These are phyloP conservation scores for Nasonia giraulti DNA, from an alignment of 1,140 invertebrate species.

Conservation along the genomic window DNA sequence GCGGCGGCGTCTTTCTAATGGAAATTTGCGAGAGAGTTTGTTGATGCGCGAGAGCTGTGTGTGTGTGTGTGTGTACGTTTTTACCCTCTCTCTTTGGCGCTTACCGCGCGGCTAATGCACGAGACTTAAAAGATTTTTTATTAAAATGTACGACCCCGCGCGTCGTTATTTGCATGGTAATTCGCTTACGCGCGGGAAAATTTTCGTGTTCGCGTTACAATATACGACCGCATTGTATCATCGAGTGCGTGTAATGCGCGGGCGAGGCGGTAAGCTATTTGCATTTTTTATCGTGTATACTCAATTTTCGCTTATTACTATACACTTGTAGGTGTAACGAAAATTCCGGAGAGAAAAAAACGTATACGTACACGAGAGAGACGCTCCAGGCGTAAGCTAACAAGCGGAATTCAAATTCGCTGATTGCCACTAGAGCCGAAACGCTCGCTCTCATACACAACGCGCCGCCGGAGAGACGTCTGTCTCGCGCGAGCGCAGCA, in stretches of 20 bases:
- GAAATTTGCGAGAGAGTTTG: neutral
- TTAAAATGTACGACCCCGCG: neutral
- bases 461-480: no score
- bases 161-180: neutral
- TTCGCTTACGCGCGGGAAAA: neutral
- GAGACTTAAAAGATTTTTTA: neutral
- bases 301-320: no score
- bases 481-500: no score
- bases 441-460: neutral
- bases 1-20: neutral
- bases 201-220: no score
- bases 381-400: neutral
- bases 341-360: no score
- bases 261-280: no score
- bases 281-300: no score
- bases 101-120: neutral
- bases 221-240: neutral
- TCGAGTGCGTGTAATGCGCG: no score
- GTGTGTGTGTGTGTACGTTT: neutral
- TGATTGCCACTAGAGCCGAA: neutral
- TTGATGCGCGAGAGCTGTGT: neutral
- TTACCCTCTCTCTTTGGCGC: neutral
- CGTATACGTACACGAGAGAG: no score
- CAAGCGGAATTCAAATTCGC: neutral
- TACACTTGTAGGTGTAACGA: no score